Conservation (phyloP, 2,797 vertebrate species). For the Linurgus olivaceus region DNA sequence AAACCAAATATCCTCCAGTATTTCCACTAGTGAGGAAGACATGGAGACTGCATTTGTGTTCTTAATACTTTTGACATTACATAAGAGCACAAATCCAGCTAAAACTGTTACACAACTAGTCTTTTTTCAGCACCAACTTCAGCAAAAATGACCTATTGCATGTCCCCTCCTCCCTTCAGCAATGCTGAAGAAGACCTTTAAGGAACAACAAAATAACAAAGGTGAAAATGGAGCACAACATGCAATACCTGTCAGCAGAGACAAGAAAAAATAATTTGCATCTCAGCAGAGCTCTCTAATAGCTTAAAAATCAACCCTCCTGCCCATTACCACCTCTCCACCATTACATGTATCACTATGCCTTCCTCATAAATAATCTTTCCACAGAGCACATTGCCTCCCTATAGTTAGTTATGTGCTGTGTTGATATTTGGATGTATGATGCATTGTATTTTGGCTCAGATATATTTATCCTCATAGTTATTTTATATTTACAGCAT, state of each 20-base stretch:
- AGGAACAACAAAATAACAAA: background rate
- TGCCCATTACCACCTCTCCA: background rate
- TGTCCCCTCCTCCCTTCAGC: background rate
- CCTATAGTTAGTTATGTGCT: background rate
- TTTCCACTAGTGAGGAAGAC: background rate
- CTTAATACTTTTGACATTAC: background rate
- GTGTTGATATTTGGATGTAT: background rate
- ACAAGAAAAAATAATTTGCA: background rate
- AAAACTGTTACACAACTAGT: slow-evolving; percentile 23
- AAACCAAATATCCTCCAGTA: background rate
- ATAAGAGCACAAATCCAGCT: background rate
- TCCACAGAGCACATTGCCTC: background rate
- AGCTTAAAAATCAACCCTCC: background rate
- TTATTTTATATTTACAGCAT: background rate
- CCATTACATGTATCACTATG: background rate
- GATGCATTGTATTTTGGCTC: background rate
- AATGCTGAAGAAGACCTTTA: background rate
- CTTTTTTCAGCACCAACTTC: slow-evolving; percentile 12
- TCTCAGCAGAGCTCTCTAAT: background rate
- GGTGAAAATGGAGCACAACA: background rate
- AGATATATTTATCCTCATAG: background rate
- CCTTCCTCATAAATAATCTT: background rate
- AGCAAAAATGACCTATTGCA: background rate
- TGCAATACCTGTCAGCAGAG: background rate
- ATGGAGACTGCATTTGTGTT: background rate